A percentile compares a stretch with the other conserved stretches of the same genome.
Conservation (phyloP, 2,797 vertebrate genomes). For the Platyrinchus mystaceus region DNA sequence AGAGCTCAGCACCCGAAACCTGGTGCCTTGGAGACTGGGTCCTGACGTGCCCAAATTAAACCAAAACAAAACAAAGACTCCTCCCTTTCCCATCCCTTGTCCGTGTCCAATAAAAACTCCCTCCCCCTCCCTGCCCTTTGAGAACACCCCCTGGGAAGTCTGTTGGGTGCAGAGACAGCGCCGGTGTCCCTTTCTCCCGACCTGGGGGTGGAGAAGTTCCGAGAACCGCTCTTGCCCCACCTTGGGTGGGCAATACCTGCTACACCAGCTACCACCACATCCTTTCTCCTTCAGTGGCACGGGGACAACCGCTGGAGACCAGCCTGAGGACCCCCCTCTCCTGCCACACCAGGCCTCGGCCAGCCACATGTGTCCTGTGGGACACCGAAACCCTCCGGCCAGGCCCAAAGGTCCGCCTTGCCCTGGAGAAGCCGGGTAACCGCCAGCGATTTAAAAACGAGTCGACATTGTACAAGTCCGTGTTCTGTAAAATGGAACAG, state of each 20-base stretch:
- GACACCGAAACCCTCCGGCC: not conserved
- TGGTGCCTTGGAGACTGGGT: not conserved
- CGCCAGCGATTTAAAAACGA: constrained; percentile 55
- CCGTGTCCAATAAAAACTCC: constrained; percentile 8
- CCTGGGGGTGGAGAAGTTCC: not conserved
- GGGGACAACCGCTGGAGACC: not conserved
- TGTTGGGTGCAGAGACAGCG: constrained; percentile 25
- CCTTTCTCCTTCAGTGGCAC: not conserved
- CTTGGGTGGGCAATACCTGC: not conserved
- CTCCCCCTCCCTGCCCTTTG: not conserved
- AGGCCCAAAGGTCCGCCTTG: not conserved
- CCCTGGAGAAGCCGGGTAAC: constrained; percentile 57
- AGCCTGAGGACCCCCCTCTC: not conserved
- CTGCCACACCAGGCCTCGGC: not conserved
- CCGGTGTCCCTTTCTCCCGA: constrained; percentile 25
- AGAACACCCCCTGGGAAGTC: constrained; percentile 56
- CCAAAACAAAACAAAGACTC: not conserved
- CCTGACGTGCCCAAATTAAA: constrained; percentile 17
- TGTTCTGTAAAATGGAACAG: constrained; percentile 66
- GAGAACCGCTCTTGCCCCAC: not conserved
- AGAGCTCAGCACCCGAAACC: constrained; percentile 45
- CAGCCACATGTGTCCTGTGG: not conserved
- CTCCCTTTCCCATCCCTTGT: constrained; percentile 3
- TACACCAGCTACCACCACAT: not conserved
- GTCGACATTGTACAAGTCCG: constrained; percentile 49